Evolutionary conservation across 2,113 vertebrate genomes (phyloP).

Genomic region (Cyanocitta stelleri): DNA sequence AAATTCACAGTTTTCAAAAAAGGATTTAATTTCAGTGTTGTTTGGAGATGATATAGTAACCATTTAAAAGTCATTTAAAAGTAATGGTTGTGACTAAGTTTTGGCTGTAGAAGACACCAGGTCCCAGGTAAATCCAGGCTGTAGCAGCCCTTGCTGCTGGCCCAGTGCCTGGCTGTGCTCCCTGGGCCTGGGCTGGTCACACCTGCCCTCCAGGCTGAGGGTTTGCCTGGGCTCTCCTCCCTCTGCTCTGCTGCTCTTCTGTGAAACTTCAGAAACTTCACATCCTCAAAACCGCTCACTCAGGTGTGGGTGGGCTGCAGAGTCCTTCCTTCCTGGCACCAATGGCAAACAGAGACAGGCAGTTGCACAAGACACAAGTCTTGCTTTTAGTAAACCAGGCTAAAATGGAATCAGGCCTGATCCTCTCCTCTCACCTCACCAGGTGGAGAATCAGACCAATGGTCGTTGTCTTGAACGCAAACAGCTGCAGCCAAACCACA

Average conservation of each 20-base stretch:
- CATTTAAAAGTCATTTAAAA: neutral
- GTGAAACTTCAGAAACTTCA: neutral
- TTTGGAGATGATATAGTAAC: neutral
- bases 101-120: neutral
- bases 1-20: neutral
- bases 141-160: neutral
- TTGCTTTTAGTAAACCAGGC: neutral
- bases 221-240: neutral
- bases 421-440: neutral
- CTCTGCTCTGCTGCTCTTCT: neutral
- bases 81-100: neutral
- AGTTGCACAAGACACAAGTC: neutral
- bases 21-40: neutral
- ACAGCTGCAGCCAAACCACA: neutral
- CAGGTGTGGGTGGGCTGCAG: neutral
- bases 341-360: neutral
- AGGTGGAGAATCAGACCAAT: neutral
- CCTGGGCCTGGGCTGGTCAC: neutral
- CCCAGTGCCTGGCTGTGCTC: neutral
- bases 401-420: neutral
- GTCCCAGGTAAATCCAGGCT: neutral
- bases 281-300: neutral
- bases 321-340: neutral
- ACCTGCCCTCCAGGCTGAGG: neutral
- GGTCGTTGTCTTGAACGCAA: neutral